These are phyloP conservation scores for Semotilus atromaculatus DNA, from an alignment of 2,797 vertebrate genomes.

Conservation along the genomic window DNA sequence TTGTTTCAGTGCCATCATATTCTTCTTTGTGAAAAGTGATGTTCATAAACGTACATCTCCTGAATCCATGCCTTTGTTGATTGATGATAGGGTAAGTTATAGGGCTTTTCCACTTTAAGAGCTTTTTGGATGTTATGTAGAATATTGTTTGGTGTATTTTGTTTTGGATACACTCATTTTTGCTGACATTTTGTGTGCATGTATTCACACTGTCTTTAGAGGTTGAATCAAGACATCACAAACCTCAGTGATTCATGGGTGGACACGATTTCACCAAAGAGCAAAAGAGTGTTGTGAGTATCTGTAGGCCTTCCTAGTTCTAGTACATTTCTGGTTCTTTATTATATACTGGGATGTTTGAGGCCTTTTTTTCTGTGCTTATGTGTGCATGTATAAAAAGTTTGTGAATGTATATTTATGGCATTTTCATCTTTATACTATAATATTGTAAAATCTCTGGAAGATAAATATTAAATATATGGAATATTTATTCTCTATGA, in stretches of 20 bases:
- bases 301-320: neutral
- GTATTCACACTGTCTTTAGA: conserved; percentile 54
- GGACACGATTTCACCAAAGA: conserved; percentile 74
- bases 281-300: conserved; percentile 82
- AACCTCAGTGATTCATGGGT: conserved; percentile 80
- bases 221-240: conserved; percentile 70
- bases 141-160: neutral
- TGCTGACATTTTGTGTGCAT: neutral
- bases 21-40: conserved; percentile 89
- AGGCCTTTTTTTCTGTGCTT: neutral
- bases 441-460: neutral
- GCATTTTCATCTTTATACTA: neutral
- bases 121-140: neutral
- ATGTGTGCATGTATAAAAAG: too few relatives aligned
- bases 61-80: conserved; percentile 76
- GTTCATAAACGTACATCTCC: conserved; percentile 68
- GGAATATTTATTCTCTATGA: neutral
- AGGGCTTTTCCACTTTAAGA: neutral
- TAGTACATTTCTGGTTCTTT: neutral
- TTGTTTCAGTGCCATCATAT: conserved; percentile 82
- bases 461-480: neutral
- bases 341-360: neutral
- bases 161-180: neutral
- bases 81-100: conserved; percentile 76
- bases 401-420: neutral